A percentile compares a stretch with the other conserved stretches of the same genome.
These are phyloP conservation scores for Drosophila equinoxialis DNA, from an alignment of 1,140 invertebrate genomes.

Conservation along the genomic window DNA sequence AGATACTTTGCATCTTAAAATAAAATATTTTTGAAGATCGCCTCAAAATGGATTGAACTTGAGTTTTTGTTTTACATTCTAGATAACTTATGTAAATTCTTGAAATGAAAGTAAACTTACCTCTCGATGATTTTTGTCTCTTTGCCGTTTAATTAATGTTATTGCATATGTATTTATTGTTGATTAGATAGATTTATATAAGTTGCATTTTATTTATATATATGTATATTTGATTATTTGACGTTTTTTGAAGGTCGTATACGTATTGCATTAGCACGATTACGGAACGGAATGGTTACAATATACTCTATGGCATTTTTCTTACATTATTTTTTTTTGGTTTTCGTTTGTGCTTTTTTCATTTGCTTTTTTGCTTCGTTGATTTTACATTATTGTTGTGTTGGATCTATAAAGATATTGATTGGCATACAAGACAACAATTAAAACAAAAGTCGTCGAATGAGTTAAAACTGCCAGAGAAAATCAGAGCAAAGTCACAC, in stretches of 20 bases:
- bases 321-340: conserved; percentile 34
- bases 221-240: conserved; percentile 31
- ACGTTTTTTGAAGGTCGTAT: conserved; percentile 46
- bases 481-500: neutral
- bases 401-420: conserved; percentile 58
- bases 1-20: too few species aligned
- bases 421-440: conserved; percentile 40
- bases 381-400: conserved; percentile 29
- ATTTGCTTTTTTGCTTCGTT: conserved; percentile 1
- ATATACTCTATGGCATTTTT: conserved; percentile 23
- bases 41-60: too few species aligned
- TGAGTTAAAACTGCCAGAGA: conserved; percentile 14
- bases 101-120: neutral
- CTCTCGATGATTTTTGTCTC: neutral
- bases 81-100: too few species aligned
- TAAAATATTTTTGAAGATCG: too few species aligned
- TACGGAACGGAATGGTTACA: conserved; percentile 73
- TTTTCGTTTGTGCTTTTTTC: conserved; percentile 7
- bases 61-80: too few species aligned
- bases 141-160: neutral
- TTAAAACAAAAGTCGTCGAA: conserved; percentile 49
- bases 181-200: conserved; percentile 27
- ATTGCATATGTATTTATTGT: conserved; percentile 10
- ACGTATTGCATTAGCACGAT: conserved; percentile 66
- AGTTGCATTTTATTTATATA: conserved; percentile 33